phyloP scores from a whole-genome alignment of 2,888 invertebrate species.

The Lycia hirtaria region DNA sequence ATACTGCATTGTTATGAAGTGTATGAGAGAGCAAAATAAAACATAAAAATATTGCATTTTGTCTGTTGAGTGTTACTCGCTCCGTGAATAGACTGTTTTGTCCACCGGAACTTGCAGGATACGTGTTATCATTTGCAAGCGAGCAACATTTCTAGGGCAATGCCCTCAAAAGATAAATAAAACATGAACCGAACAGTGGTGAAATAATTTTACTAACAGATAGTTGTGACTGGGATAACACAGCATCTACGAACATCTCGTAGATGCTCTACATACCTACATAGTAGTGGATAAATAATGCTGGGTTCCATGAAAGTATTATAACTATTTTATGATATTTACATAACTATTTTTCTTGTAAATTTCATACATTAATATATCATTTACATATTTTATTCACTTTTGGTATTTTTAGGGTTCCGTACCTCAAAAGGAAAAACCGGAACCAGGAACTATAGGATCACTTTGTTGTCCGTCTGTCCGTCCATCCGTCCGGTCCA shows the following conservation, averaged over 20 bases:
- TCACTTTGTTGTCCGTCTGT: too few relatives aligned
- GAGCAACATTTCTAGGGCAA: slow-evolving; percentile 61
- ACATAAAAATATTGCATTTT: slow-evolving; percentile 17
- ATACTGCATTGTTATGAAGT: slow-evolving; percentile 41
- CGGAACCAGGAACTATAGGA: too few relatives aligned
- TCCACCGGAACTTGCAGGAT: slow-evolving; percentile 55
- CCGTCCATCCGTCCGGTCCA: too few relatives aligned
- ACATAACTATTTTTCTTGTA: too few relatives aligned
- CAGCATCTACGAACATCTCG: slow-evolving; percentile 5
- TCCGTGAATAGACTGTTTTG: slow-evolving; percentile 13
- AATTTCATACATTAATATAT: too few relatives aligned
- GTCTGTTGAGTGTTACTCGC: slow-evolving; percentile 12
- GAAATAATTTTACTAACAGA: slow-evolving; percentile 47
- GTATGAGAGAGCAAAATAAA: slow-evolving; percentile 31
- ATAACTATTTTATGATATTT: too few relatives aligned
- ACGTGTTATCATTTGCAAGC: slow-evolving; percentile 61
- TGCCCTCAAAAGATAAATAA: slow-evolving; percentile 69
- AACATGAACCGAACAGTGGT: slow-evolving; percentile 56
- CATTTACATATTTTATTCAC: too few relatives aligned
- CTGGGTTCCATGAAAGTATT: too few relatives aligned
- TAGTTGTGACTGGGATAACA: slow-evolving; percentile 3
- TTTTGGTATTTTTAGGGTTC: too few relatives aligned
- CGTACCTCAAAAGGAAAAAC: too few relatives aligned
- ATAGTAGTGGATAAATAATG: too few relatives aligned
- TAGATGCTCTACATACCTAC: neutral